A percentile compares a stretch with the other conserved stretches of the same genome.
These are phyloP conservation scores for Ctenomys sociabilis DNA, from an alignment of 2,113 vertebrate species.

Conservation along the genomic window DNA sequence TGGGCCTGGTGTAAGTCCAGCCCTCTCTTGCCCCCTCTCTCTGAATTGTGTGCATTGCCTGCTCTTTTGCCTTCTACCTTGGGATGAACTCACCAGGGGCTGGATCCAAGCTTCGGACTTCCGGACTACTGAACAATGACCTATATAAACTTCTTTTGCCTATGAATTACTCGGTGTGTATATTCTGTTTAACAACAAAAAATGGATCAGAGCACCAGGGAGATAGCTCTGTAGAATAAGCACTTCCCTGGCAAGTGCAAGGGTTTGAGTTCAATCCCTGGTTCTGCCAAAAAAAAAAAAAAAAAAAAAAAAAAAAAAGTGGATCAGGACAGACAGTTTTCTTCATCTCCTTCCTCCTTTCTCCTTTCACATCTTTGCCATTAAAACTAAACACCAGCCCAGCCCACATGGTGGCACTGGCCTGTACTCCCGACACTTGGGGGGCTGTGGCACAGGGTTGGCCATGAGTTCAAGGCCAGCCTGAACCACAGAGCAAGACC, in stretches of 20 bases:
- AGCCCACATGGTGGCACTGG: not conserved
- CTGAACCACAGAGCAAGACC: not conserved
- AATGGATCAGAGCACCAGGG: not conserved
- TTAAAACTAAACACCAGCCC: not conserved
- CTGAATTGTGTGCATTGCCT: not conserved
- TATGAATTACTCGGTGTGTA: not conserved
- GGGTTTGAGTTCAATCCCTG: too few species aligned
- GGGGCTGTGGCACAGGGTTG: not conserved
- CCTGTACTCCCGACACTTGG: not conserved
- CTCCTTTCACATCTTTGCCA: not conserved
- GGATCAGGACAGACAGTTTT: not conserved
- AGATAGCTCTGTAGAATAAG: too few species aligned
- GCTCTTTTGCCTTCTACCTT: not conserved
- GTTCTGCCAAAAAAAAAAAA: too few species aligned
- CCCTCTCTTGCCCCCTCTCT: not conserved
- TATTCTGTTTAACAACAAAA: not conserved
- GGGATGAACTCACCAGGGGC: not conserved
- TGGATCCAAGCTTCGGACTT: not conserved
- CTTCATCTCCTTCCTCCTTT: not conserved
- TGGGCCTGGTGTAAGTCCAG: not conserved
- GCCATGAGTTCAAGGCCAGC: not conserved
- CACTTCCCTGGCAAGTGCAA: too few species aligned
- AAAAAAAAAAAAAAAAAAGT: too few species aligned
- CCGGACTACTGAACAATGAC: not conserved
- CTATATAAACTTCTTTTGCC: not conserved